Conservation (phyloP, 2,888 invertebrate genomes). For the Macaria liturata region DNA sequence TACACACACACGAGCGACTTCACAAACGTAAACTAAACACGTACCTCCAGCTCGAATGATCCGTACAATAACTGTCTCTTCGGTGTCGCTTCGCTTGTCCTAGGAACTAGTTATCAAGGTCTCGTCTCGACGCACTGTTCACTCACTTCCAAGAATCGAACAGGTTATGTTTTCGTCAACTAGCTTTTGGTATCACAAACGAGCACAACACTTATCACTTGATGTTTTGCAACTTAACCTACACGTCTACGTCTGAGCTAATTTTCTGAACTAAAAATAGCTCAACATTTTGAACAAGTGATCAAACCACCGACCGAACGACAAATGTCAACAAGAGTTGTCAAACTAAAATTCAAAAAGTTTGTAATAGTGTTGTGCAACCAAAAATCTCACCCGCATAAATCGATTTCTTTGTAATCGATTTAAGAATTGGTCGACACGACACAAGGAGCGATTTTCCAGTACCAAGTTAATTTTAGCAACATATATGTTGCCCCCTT, state of each 20-base stretch:
- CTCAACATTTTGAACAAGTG: conserved; percentile 8
- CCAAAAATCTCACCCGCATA: background rate
- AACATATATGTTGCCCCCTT: too few relatives aligned
- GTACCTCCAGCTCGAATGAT: conserved; percentile 83
- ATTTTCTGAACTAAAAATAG: conserved; percentile 11
- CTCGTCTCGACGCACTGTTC: conserved; percentile 74
- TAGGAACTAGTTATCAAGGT: conserved; percentile 84
- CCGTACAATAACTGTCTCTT: conserved; percentile 75
- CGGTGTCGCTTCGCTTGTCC: conserved; percentile 75
- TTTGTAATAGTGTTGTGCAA: conserved; percentile 5
- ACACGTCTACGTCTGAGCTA: conserved; percentile 17
- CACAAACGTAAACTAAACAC: conserved; percentile 76
- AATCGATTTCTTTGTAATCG: too few relatives aligned
- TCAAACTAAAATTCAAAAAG: conserved; percentile 8
- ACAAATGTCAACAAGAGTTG: conserved; percentile 19
- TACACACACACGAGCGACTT: conserved; percentile 65
- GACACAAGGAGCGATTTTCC: too few relatives aligned
- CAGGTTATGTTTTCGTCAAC: conserved; percentile 67
- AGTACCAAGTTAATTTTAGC: too few relatives aligned
- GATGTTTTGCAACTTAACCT: conserved; percentile 16
- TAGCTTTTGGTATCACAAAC: conserved; percentile 43
- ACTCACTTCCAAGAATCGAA: conserved; percentile 75
- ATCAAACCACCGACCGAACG: conserved; percentile 7
- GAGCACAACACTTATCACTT: conserved; percentile 20
- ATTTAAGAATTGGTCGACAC: too few relatives aligned